A percentile compares a stretch with the other conserved stretches of the same genome.
Evolutionary conservation across 2,888 invertebrate genomes (phyloP).

Genomic region (Oasisia sp.): DNA sequence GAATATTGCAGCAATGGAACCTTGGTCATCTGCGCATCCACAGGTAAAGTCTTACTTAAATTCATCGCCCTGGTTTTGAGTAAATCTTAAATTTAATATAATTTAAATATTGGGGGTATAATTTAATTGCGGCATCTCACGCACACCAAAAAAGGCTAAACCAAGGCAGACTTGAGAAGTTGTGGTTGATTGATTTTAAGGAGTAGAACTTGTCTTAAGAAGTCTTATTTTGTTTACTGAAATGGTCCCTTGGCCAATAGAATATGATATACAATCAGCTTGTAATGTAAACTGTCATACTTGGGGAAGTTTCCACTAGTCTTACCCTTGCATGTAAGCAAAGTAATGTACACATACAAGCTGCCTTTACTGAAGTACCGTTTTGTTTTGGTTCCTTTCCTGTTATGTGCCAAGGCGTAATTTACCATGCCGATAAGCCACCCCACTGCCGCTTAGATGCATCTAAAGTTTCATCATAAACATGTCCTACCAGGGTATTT

Average conservation of each 20-base stretch:
- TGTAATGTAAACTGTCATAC: not conserved
- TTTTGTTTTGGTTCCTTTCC: not conserved
- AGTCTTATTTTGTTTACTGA: too few species aligned
- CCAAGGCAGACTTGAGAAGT: not conserved
- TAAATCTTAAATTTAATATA: not conserved
- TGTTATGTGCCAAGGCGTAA: not conserved
- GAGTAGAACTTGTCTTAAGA: too few species aligned
- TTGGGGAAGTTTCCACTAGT: not conserved
- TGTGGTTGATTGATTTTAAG: not conserved
- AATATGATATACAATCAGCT: not conserved
- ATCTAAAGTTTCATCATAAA: not conserved
- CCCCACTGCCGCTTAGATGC: not conserved
- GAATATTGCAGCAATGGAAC: not conserved
- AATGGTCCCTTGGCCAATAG: not conserved
- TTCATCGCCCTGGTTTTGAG: not conserved
- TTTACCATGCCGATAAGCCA: not conserved
- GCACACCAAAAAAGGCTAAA: not conserved
- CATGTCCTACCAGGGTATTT: not conserved
- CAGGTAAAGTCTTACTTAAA: not conserved
- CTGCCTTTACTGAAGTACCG: too few species aligned
- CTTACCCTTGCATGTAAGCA: not conserved
- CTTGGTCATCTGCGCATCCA: not conserved
- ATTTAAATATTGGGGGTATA: not conserved
- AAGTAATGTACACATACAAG: not conserved
- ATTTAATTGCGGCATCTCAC: not conserved